Evolutionary conservation across 2,797 vertebrate species (phyloP).

Genomic region (Etheostoma nigrum): DNA sequence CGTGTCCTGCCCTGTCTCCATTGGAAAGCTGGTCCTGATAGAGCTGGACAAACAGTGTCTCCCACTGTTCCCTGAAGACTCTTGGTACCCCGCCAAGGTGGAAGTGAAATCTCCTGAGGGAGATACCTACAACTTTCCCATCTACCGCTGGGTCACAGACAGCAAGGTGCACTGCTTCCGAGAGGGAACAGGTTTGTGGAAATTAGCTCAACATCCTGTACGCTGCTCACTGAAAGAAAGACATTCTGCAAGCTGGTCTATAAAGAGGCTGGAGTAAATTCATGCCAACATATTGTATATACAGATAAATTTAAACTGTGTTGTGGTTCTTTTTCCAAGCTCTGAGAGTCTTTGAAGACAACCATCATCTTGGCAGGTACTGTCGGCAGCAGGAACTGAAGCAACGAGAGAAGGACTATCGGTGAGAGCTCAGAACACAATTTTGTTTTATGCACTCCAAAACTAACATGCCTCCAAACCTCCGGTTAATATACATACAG

Average conservation of each 20-base stretch:
- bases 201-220: too few species aligned
- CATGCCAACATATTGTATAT: not conserved
- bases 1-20: conserved; percentile 36
- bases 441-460: not conserved
- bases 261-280: not conserved
- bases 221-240: not conserved
- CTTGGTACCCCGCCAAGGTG: conserved; percentile 66
- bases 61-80: conserved; percentile 28
- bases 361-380: conserved; percentile 38
- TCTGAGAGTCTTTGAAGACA: conserved; percentile 66
- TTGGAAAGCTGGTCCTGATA: conserved; percentile 70
- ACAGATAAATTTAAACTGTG: not conserved
- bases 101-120: conserved; percentile 59
- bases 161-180: conserved; percentile 54
- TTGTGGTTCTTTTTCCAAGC: conserved; percentile 33
- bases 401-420: conserved; percentile 50
- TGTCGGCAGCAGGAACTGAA: conserved; percentile 56
- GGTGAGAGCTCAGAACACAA: conserved; percentile 50
- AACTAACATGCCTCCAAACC: not conserved
- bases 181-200: conserved; percentile 66
- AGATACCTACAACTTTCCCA: conserved; percentile 52
- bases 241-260: not conserved
- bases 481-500: not conserved
- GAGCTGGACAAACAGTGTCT: conserved; percentile 64
- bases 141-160: conserved; percentile 68